These are phyloP conservation scores for Pararge aegeria DNA, from an alignment of 1,140 invertebrate genomes.

Conservation along the genomic window DNA sequence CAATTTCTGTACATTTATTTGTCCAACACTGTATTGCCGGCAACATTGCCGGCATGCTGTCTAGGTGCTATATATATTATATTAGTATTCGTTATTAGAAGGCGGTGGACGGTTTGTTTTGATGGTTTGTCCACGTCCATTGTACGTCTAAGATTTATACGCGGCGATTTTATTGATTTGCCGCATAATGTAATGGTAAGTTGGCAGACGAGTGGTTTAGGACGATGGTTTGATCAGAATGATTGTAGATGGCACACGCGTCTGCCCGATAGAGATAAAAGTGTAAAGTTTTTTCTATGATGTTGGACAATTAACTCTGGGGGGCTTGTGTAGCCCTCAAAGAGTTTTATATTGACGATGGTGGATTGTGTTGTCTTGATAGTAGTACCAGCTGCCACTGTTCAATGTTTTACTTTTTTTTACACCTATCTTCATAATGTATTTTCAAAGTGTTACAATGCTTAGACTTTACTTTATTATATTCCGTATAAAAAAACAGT, in stretches of 20 bases:
- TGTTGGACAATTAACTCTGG: conserved; percentile 52
- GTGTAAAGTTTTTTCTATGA: conserved; percentile 62
- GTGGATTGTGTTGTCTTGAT: conserved; percentile 43
- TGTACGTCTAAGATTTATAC: conserved; percentile 66
- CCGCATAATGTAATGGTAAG: conserved; percentile 59
- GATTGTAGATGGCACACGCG: neutral
- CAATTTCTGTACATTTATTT: neutral
- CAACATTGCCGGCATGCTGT: conserved; percentile 14
- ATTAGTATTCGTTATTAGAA: conserved; percentile 44
- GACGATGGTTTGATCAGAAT: conserved; percentile 1
- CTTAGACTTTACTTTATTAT: no score
- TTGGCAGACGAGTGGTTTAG: conserved; percentile 10
- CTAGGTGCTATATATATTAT: conserved; percentile 26
- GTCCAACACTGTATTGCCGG: conserved; percentile 18
- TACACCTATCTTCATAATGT: no score
- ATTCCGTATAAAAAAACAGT: no score
- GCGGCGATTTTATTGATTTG: conserved; percentile 75
- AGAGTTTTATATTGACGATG: conserved; percentile 43
- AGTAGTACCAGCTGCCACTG: conserved; percentile 36
- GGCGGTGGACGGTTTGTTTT: conserved; percentile 56
- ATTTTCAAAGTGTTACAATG: no score
- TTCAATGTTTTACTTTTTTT: conserved; percentile 24
- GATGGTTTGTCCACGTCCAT: conserved; percentile 50
- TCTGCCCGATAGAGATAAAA: conserved; percentile 32
- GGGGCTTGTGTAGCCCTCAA: conserved; percentile 30